Percentiles rank a stretch among this genome's conserved stretches.
phyloP scores from a whole-genome alignment of 2,797 vertebrate species.

The Gobio occitaniae region DNA sequence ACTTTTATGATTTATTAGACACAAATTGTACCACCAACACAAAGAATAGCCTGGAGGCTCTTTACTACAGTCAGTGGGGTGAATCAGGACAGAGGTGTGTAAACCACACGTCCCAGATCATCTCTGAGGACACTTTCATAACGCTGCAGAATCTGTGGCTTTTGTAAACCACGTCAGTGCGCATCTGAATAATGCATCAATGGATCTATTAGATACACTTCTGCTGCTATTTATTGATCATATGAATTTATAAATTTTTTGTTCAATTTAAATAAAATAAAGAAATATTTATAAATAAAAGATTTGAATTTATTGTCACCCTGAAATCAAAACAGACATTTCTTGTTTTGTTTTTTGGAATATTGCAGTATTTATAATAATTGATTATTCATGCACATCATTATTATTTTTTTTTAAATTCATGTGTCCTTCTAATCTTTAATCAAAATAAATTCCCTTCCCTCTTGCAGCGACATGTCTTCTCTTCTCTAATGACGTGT shows the following conservation, averaged over 20 bases:
- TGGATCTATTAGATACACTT: not conserved
- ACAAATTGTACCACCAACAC: conserved; percentile 59
- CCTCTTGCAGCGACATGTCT: not conserved
- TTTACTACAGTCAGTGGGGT: not conserved
- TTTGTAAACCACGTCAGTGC: conserved; percentile 50
- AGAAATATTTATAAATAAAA: not conserved
- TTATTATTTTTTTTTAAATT: too few species aligned
- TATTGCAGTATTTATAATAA: not conserved
- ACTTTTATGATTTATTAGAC: conserved; percentile 66
- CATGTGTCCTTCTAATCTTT: not conserved
- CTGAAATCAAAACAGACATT: not conserved
- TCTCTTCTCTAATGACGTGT: not conserved
- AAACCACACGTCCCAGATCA: conserved; percentile 65
- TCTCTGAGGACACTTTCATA: conserved; percentile 69
- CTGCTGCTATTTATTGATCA: not conserved
- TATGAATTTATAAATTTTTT: not conserved
- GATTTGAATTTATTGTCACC: not conserved
- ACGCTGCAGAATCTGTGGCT: conserved; percentile 52
- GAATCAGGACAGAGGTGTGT: conserved; percentile 17
- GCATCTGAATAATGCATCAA: not conserved
- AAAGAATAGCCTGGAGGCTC: not conserved
- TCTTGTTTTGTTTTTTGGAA: too few species aligned
- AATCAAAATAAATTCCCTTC: not conserved
- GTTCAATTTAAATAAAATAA: not conserved
- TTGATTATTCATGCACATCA: too few species aligned